Evolutionary conservation across 92 coral and sea anemone genomes (phyloP).

Genomic region (Hydrozoanthus gracilis): DNA sequence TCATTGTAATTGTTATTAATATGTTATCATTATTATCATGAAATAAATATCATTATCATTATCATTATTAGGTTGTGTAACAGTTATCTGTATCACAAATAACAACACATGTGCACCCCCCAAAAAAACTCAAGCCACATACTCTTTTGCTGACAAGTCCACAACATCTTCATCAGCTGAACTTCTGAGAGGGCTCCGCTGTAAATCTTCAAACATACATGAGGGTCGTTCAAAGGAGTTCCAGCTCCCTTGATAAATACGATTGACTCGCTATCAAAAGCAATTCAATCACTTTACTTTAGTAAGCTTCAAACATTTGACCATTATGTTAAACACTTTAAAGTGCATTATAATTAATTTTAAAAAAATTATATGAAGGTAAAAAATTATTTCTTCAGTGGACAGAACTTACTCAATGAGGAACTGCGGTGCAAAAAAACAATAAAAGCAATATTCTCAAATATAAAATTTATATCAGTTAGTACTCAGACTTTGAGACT

Average conservation of each 20-base stretch:
- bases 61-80: too few species aligned
- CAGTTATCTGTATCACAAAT: too few species aligned
- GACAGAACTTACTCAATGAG: too few species aligned
- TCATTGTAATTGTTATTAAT: too few species aligned
- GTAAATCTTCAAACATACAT: slow-evolving; percentile 32
- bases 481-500: too few species aligned
- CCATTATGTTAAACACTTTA: neutral
- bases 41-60: too few species aligned
- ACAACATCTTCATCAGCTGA: neutral
- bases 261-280: slow-evolving; percentile 6
- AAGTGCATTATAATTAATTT: too few species aligned
- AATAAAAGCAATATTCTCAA: too few species aligned
- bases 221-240: slow-evolving; percentile 33
- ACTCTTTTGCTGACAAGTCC: slow-evolving; percentile 12
- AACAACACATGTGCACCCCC: neutral
- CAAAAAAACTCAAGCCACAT: neutral
- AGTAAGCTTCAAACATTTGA: neutral
- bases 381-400: too few species aligned
- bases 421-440: too few species aligned
- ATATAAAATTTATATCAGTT: too few species aligned
- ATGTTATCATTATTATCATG: too few species aligned
- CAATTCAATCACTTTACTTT: neutral
- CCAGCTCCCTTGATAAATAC: slow-evolving; percentile 40
- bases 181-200: neutral
- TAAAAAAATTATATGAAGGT: neutral